Conservation (phyloP, 2,888 invertebrate genomes). For the Lasioglossum lativentre region DNA sequence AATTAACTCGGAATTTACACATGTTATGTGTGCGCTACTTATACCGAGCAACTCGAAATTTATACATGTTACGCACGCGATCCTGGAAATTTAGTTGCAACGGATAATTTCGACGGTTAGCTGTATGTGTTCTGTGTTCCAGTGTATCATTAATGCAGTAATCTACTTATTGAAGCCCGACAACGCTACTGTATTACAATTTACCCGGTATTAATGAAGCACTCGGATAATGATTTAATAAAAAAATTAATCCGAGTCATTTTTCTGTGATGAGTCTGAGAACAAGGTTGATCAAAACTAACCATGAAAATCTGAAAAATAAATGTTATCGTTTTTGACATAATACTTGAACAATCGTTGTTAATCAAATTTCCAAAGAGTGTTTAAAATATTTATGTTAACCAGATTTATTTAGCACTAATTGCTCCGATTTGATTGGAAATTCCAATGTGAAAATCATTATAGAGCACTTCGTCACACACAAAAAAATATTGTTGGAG, state of each 20-base stretch:
- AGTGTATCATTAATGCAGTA: background rate
- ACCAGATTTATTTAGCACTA: no score
- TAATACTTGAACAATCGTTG: no score
- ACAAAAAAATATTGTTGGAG: no score
- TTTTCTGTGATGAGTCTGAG: background rate
- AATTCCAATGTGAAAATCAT: no score
- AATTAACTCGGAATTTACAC: background rate
- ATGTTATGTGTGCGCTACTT: background rate
- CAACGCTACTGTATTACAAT: background rate
- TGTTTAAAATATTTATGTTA: no score
- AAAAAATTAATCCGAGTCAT: background rate
- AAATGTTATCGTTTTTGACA: background rate
- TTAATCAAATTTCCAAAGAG: no score
- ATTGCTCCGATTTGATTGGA: no score
- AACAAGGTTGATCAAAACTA: background rate
- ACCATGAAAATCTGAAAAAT: background rate
- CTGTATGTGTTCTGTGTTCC: background rate
- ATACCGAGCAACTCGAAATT: background rate
- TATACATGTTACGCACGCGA: background rate
- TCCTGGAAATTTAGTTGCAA: background rate
- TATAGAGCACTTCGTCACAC: no score
- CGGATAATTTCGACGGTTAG: background rate
- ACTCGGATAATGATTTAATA: background rate
- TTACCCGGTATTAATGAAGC: background rate
- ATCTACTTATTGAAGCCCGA: background rate